These are phyloP conservation scores for Drosophila mercatorum DNA, from an alignment of 2,888 invertebrate genomes.

Conservation along the genomic window DNA sequence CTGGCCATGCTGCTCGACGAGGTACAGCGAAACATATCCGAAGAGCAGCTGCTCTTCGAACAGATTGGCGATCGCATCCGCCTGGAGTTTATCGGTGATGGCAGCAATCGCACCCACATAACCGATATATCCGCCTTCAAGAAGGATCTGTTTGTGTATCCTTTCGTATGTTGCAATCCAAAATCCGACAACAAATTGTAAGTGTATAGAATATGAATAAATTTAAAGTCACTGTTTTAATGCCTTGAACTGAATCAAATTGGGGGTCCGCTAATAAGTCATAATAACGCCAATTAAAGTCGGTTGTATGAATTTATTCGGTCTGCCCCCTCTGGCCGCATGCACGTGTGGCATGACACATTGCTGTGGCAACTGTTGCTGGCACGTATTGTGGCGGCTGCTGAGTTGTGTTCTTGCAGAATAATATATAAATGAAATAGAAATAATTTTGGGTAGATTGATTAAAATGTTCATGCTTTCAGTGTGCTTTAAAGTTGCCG, in stretches of 20 bases:
- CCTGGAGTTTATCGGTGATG: slow-evolving; percentile 41
- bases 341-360: slow-evolving; percentile 12
- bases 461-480: neutral
- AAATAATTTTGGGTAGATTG: neutral
- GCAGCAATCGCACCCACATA: slow-evolving; percentile 39
- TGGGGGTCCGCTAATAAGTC: too few relatives aligned
- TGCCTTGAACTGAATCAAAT: too few relatives aligned
- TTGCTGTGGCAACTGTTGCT: slow-evolving; percentile 69
- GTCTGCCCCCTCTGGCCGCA: slow-evolving; percentile 5
- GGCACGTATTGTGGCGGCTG: slow-evolving; percentile 64
- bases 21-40: slow-evolving; percentile 54
- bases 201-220: neutral
- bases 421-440: neutral
- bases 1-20: slow-evolving; percentile 44
- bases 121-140: slow-evolving; percentile 52
- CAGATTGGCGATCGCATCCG: slow-evolving; percentile 42
- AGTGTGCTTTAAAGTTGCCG: neutral
- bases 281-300: slow-evolving; percentile 68
- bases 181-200: slow-evolving; percentile 20
- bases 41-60: slow-evolving; percentile 49
- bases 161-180: slow-evolving; percentile 47
- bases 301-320: slow-evolving; percentile 65
- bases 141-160: slow-evolving; percentile 41
- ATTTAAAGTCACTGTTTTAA: neutral
- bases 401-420: neutral